Percentiles rank a stretch among this genome's conserved stretches.
Conservation (phyloP, 2,113 vertebrate species). For the Melanocharis versteri region DNA sequence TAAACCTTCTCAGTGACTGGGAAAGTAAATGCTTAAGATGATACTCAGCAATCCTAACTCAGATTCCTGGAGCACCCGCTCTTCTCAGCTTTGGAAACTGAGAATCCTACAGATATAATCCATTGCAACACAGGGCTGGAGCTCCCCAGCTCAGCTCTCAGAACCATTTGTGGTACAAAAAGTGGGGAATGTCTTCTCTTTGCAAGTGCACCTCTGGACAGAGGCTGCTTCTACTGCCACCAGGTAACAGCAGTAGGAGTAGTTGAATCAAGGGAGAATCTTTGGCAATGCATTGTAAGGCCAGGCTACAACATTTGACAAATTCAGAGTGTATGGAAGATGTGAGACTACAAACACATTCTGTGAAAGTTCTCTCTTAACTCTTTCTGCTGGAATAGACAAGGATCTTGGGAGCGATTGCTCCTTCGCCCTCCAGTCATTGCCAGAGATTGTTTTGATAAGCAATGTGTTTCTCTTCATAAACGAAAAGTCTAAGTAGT, state of each 20-base stretch:
- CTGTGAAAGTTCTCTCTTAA: neutral
- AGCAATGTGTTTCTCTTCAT: neutral
- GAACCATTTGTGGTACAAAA: neutral
- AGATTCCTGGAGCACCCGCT: neutral
- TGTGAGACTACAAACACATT: neutral
- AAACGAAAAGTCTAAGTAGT: neutral
- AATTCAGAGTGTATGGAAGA: neutral
- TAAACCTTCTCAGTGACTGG: neutral
- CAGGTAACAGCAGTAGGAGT: neutral
- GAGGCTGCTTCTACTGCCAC: neutral
- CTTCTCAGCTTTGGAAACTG: neutral
- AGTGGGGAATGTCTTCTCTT: neutral
- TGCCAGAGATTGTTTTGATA: neutral
- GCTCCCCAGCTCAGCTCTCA: neutral
- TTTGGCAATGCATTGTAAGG: neutral
- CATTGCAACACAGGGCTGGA: neutral
- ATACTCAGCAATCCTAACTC: neutral
- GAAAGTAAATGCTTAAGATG: neutral
- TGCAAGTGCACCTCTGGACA: neutral
- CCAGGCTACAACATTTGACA: neutral
- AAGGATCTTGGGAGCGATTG: neutral
- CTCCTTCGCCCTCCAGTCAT: neutral
- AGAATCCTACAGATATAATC: neutral
- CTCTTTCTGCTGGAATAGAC: neutral
- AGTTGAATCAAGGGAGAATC: accelerated